These are phyloP conservation scores for Zaprionus kolodkinae DNA, from an alignment of 1,140 invertebrate species.

Conservation along the genomic window DNA sequence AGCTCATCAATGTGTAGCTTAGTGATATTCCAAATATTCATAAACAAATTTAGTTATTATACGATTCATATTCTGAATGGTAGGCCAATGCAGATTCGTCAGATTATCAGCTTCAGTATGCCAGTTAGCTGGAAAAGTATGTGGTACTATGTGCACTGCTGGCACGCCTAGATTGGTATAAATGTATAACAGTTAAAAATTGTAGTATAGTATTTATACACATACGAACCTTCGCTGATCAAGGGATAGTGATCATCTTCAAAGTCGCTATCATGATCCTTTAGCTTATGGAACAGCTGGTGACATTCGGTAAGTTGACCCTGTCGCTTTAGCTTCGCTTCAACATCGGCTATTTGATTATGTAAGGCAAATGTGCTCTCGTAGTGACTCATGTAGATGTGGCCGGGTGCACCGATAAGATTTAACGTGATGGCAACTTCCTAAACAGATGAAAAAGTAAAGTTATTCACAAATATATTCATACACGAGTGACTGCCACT, in stretches of 20 bases:
- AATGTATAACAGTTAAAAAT: too few species aligned
- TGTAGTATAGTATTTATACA: neutral
- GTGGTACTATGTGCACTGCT: slow-evolving; percentile 42
- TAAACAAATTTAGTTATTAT: slow-evolving; percentile 39
- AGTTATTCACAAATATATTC: too few species aligned
- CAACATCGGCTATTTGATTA: slow-evolving; percentile 28
- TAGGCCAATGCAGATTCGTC: slow-evolving; percentile 45
- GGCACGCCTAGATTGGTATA: slow-evolving; percentile 41
- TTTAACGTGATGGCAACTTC: slow-evolving; percentile 30
- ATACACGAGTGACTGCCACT: neutral
- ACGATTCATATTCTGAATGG: slow-evolving; percentile 47
- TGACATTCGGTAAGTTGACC: slow-evolving; percentile 31
- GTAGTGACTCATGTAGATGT: slow-evolving; percentile 38
- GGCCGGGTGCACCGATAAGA: slow-evolving; percentile 49
- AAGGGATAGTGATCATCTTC: slow-evolving; percentile 55
- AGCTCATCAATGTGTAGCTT: neutral
- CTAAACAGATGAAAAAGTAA: slow-evolving; percentile 2
- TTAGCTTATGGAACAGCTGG: slow-evolving; percentile 33
- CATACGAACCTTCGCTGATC: slow-evolving; percentile 19
- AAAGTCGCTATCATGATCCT: slow-evolving; percentile 27
- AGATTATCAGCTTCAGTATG: slow-evolving; percentile 29
- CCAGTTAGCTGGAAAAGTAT: slow-evolving; percentile 30
- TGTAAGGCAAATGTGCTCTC: slow-evolving; percentile 11
- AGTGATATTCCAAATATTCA: slow-evolving; percentile 25
- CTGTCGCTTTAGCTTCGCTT: slow-evolving; percentile 7